Evolutionary conservation across 2,888 invertebrate genomes (phyloP), one percentile per base, ranked within the genome.

Genomic region (Plebejus melissa): DNA sequence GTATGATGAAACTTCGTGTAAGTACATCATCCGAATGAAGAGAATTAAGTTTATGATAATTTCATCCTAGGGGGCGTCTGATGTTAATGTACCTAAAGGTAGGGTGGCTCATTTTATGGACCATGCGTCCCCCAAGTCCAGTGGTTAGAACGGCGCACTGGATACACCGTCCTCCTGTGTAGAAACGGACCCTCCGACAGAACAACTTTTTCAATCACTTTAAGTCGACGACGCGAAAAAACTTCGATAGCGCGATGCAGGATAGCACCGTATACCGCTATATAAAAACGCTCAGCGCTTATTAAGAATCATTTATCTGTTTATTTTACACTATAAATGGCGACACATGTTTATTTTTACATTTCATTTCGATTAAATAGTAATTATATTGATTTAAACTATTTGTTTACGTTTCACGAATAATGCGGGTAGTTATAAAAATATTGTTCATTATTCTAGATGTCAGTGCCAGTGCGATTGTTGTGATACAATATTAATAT

Each of bases 171-270:
- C 32, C 32, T 65, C 65, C 65, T 65, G 65, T 32, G 65, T 65
- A 65, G 65, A 65, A 65, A 65, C 65, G 65, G 65, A 65, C 65
- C 32, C 65, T 65, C 65, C 22, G 36, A 32, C 65, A 36, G 9
- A 13, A 9, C 28, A 1, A 36, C 1, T 65, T 65, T 65, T 13
- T 32, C 65, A 32, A 36, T 13, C 13, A 11, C 13, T 65, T 65
- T 32, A 65, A 11, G 13, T 65, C 16, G 16, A 65, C 28, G 13
- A 32, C 5, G 65, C 13, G 6, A 65, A 32, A 65, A 65, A 65
- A 65, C 32, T 65, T 65, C 65, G 65, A 65, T 65, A 65, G 65
- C 65, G 65, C 65, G 65, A 65, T 65, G 11, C 65, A 65, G 65
- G 65, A 4, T 13, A 13, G 4, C 11, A 16, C 13, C 4, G 32